Evolutionary conservation across 1,140 invertebrate genomes (phyloP).

Genomic region (Saccostrea glomerata): DNA sequence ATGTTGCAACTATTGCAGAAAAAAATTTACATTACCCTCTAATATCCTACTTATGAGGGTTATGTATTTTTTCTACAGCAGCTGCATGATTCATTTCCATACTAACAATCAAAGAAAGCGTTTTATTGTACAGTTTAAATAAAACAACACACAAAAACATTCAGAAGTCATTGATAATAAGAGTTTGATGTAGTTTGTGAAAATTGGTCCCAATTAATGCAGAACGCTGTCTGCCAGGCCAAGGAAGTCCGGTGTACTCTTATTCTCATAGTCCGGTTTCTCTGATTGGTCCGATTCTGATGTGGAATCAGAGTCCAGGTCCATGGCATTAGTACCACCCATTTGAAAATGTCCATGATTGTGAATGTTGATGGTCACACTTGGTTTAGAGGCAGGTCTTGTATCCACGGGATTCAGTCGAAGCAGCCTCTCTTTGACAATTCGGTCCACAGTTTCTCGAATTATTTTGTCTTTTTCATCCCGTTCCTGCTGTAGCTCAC

Average conservation of each 20-base stretch:
- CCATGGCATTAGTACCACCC: background rate
- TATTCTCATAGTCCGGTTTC: background rate
- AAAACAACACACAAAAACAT: too few relatives aligned
- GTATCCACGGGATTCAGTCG: background rate
- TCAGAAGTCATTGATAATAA: too few relatives aligned
- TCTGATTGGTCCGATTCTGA: constrained; percentile 2
- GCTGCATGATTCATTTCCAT: too few relatives aligned
- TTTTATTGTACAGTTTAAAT: too few relatives aligned
- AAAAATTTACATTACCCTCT: too few relatives aligned
- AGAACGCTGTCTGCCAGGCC: background rate
- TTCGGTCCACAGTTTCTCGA: background rate
- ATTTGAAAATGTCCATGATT: background rate
- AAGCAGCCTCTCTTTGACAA: background rate
- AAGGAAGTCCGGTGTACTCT: background rate
- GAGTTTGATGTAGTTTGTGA: too few relatives aligned
- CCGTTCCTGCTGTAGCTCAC: background rate
- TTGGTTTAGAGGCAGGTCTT: background rate
- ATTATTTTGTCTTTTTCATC: constrained; percentile 10
- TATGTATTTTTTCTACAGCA: too few relatives aligned
- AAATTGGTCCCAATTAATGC: background rate
- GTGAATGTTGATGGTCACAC: constrained; percentile 6
- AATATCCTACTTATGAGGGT: too few relatives aligned
- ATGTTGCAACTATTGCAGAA: too few relatives aligned
- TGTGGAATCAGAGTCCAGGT: background rate
- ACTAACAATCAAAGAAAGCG: too few relatives aligned